Conservation (phyloP, 2,888 invertebrate genomes). For the Ligdia adustata region DNA sequence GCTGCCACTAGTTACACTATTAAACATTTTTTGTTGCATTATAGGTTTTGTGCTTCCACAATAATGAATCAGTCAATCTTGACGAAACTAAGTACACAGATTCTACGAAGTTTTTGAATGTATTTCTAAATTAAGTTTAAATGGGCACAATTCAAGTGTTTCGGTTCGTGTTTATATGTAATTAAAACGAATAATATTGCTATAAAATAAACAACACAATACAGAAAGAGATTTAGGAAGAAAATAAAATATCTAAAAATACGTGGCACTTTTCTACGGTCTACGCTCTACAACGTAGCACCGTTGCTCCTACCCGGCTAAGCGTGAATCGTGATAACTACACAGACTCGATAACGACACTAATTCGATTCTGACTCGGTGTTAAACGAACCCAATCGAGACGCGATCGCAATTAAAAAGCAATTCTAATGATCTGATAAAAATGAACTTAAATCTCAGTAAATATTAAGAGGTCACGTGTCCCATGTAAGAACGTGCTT, state of each 20-base stretch:
- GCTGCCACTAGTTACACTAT: too few species aligned
- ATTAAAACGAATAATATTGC: too few species aligned
- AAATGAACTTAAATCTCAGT: slow-evolving; percentile 24
- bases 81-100: too few species aligned
- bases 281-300: slow-evolving; percentile 16
- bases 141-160: background rate
- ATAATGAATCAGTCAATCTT: too few species aligned
- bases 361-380: slow-evolving; percentile 63
- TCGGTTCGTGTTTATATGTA: too few species aligned
- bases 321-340: slow-evolving; percentile 32
- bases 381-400: slow-evolving; percentile 65
- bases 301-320: slow-evolving; percentile 17
- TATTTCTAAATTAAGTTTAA: background rate
- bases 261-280: background rate
- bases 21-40: too few species aligned
- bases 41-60: too few species aligned
- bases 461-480: slow-evolving; percentile 9
- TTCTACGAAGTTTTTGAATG: too few species aligned
- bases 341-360: slow-evolving; percentile 58
- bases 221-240: too few species aligned
- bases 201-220: too few species aligned
- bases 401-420: slow-evolving; percentile 62
- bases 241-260: background rate
- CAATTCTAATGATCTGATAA: slow-evolving; percentile 35
- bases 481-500: background rate